Conservation (phyloP, 2,888 invertebrate species). For the Euphydryas editha region DNA sequence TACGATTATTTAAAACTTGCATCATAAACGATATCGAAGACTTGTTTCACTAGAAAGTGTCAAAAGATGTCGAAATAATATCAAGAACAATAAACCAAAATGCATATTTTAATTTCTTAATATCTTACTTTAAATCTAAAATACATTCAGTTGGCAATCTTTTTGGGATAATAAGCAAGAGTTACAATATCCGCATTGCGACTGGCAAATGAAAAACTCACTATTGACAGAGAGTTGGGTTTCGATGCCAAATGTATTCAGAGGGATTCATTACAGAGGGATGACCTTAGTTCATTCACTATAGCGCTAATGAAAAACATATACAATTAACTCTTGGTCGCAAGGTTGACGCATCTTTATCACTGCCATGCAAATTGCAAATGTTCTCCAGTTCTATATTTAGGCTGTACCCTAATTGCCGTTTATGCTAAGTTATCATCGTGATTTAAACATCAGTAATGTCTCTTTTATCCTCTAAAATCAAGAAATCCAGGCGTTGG, state of each 20-base stretch:
- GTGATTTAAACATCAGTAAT: constrained; percentile 7
- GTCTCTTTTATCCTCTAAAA: not conserved
- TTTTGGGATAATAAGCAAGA: constrained; percentile 36
- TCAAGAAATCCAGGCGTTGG: not conserved
- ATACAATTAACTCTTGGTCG: constrained; percentile 3
- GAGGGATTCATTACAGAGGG: constrained; percentile 16
- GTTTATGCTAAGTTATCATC: constrained; percentile 23
- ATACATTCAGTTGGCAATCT: constrained; percentile 23
- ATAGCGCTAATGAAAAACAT: constrained; percentile 17
- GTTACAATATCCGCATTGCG: constrained; percentile 46
- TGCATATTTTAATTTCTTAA: not conserved
- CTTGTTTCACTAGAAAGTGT: not conserved
- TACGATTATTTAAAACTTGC: not conserved
- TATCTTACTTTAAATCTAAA: not conserved
- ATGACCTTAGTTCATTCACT: constrained; percentile 34
- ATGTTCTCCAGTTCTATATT: constrained; percentile 24
- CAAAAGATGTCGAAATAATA: not conserved
- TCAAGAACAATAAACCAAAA: not conserved
- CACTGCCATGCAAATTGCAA: constrained; percentile 24
- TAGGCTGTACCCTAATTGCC: constrained; percentile 22
- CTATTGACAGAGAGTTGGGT: constrained; percentile 35
- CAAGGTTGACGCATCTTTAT: constrained; percentile 31
- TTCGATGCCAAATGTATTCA: constrained; percentile 31
- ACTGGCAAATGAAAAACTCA: constrained; percentile 42
- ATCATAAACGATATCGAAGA: not conserved